Conservation (phyloP, 1,140 invertebrate species). For the Cotesia chilonis region DNA sequence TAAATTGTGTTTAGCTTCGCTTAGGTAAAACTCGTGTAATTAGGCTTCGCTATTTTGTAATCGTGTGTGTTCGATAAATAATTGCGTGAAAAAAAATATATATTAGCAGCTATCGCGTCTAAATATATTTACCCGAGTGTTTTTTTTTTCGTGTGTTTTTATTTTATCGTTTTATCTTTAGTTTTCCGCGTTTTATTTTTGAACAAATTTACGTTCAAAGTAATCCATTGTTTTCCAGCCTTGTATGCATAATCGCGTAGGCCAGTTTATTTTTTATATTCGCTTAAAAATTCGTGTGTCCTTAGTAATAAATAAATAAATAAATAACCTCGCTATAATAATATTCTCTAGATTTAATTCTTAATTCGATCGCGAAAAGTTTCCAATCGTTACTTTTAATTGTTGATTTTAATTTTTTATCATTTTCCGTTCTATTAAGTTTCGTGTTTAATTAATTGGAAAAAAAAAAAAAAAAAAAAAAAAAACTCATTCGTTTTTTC, state of each 20-base stretch:
- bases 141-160: slow-evolving; percentile 27
- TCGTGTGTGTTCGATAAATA: not conserved
- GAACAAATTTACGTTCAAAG: slow-evolving; percentile 39
- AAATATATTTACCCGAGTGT: not conserved
- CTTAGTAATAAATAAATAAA: not conserved
- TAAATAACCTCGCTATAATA: not conserved
- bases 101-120: not conserved
- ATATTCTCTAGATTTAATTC: not conserved
- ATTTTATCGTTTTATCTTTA: slow-evolving; percentile 22
- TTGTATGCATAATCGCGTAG: slow-evolving; percentile 24
- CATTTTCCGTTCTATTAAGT: slow-evolving; percentile 28
- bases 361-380: slow-evolving; percentile 41
- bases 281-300: not conserved
- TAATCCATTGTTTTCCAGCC: slow-evolving; percentile 52
- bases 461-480: no score
- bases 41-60: not conserved
- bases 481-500: not conserved
- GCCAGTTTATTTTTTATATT: not conserved
- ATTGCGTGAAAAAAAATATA: not conserved
- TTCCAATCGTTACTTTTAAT: slow-evolving; percentile 19
- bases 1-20: not conserved
- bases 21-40: slow-evolving; percentile 17
- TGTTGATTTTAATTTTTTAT: slow-evolving; percentile 36
- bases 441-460: not conserved
- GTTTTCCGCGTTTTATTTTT: slow-evolving; percentile 30